These are phyloP conservation scores for Nyctalus aviator DNA, from an alignment of 2,797 vertebrate species.

Conservation along the genomic window DNA sequence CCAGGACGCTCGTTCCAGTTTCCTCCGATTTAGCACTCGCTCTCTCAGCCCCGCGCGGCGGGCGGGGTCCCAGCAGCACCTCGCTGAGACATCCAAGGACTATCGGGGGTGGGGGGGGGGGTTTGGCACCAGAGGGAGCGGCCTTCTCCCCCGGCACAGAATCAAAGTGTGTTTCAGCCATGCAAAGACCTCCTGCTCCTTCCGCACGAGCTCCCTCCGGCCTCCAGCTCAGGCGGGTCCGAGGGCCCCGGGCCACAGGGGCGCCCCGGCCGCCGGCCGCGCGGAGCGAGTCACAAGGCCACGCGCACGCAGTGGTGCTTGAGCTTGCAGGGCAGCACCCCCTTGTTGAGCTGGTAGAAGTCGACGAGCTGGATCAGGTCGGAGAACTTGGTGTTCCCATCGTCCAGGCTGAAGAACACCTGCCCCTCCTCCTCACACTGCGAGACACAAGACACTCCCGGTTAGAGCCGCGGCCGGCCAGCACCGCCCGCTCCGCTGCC, in stretches of 20 bases:
- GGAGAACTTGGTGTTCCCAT: conserved; percentile 98
- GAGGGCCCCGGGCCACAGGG: conserved; percentile 95
- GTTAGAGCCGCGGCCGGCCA: not conserved
- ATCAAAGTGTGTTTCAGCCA: conserved; percentile 53
- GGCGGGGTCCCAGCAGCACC: conserved; percentile 82
- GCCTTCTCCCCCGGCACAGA: conserved; percentile 84
- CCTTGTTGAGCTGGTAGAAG: conserved; percentile 99
- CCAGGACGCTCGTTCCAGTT: conserved; percentile 88
- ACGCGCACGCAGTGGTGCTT: conserved; percentile 98
- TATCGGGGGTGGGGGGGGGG: conserved; percentile 39
- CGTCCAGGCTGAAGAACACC: conserved; percentile 98
- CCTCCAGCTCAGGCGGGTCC: not conserved
- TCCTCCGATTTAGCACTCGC: conserved; percentile 76
- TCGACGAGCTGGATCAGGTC: conserved; percentile 99
- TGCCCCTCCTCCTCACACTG: conserved; percentile 98
- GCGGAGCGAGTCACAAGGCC: conserved; percentile 93
- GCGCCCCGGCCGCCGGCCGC: not conserved
- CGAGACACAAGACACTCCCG: conserved; percentile 72
- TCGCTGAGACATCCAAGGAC: conserved; percentile 82
- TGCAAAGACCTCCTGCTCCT: conserved; percentile 82
- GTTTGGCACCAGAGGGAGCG: conserved; percentile 84
- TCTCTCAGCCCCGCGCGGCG: conserved; percentile 81
- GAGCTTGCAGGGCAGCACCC: conserved; percentile 98
- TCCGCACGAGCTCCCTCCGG: conserved; percentile 84
- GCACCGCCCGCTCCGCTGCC: fast-evolving